These are phyloP conservation scores for Falco biarmicus DNA, from an alignment of 2,797 vertebrate genomes.

Conservation along the genomic window DNA sequence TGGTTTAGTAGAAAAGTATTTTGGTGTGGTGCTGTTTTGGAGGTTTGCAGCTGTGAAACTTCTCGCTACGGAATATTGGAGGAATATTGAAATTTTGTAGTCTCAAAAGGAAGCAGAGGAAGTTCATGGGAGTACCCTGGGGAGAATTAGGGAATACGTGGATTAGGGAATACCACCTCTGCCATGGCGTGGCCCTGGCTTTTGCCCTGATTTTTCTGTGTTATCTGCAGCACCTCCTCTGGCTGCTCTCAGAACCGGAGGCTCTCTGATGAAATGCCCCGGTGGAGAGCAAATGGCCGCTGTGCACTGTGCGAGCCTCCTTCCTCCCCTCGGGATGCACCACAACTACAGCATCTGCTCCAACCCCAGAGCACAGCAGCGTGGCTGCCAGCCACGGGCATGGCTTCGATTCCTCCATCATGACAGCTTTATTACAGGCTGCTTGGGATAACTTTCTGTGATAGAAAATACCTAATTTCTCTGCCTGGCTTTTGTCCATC, in stretches of 20 bases:
- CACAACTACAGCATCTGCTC: rapidly evolving
- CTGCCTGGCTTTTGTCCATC: neutral
- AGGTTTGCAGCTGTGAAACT: neutral
- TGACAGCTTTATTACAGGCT: neutral
- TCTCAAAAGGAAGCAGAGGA: neutral
- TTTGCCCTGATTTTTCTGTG: neutral
- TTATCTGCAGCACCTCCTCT: neutral
- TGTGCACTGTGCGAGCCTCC: neutral
- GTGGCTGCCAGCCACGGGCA: neutral
- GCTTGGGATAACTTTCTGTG: neutral
- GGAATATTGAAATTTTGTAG: neutral
- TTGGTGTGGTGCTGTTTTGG: neutral
- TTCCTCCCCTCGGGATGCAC: neutral
- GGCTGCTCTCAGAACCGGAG: neutral
- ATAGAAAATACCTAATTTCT: neutral
- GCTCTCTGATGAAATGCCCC: neutral
- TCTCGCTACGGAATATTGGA: neutral
- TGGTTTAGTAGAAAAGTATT: neutral
- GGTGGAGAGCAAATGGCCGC: neutral
- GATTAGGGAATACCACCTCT: neutral
- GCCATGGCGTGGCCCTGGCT: neutral
- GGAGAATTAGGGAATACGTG: neutral
- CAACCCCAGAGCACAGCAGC: rapidly evolving
- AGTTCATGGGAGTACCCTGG: neutral
- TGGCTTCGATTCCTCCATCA: neutral